Evolutionary conservation across 2,797 vertebrate species (phyloP), one percentile per base, ranked within the genome.

Genomic region (Mormyrops boulengeri): DNA sequence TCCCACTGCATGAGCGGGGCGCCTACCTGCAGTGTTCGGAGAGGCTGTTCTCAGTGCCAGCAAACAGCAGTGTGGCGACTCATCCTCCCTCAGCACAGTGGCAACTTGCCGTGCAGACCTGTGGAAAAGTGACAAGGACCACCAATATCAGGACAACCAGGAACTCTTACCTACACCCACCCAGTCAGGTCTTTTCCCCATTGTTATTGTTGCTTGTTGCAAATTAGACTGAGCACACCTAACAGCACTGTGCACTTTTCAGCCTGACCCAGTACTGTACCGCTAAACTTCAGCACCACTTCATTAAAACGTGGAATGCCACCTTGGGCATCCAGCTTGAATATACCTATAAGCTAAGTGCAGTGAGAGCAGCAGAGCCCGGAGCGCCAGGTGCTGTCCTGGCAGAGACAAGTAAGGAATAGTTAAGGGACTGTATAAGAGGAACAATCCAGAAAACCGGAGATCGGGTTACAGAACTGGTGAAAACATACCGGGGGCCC

Each of bases 11-110:
- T 44, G 52, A 57, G 14, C 52, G 19, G 34, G 30, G 14, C 0
- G 30, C 53, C 53, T n/a, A 87, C 85, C 85, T 87, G 85, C 85
- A 87, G 85, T n/a, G 85, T 87, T 50, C 17, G 14, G 17, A 60
- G 30, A 44, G 17, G 52, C 50, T 87, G 85, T 34, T 87, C 53
- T 87, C 85, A 87, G 34, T 57, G 85, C 50, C 52, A 57, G 85
- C 50, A 57, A 87, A 55, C 14, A 38, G 85, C 53, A 57, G 53
- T 30, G 53, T 9, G 85, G 85, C 47, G 14, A 14, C 26, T 87
- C 85, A 87, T 60, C 53, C 6, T 57, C 52, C 50, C 30, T 87
- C 26, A 57, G 85, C 85, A 38, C 85, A 5, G 85, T 30, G 52
- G 53, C 26, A n/a, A 17, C 52, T 57, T n/a, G 30, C 85, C 0